Conservation (phyloP, 2,113 vertebrate genomes). For the Kryptolebias marmoratus region DNA sequence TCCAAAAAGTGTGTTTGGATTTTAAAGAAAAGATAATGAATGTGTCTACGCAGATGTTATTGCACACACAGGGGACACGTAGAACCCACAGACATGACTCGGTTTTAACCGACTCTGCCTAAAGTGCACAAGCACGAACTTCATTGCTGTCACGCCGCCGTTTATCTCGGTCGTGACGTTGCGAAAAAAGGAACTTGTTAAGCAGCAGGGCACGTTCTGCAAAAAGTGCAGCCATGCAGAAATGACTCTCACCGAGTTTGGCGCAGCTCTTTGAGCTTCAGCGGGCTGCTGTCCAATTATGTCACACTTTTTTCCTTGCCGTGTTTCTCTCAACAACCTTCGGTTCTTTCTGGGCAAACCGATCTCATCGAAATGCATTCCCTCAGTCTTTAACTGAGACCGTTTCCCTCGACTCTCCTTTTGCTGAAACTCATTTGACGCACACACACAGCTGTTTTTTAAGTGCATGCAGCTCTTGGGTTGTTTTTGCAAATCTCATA, state of each 20-base stretch:
- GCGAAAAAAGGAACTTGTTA: slow-evolving; percentile 55
- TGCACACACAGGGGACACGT: background rate
- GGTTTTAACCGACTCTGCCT: background rate
- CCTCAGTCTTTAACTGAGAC: background rate
- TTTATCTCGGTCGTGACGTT: slow-evolving; percentile 20
- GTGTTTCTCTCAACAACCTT: slow-evolving; percentile 16
- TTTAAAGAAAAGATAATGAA: slow-evolving; percentile 18
- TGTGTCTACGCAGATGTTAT: background rate
- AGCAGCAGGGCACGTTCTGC: slow-evolving; percentile 55
- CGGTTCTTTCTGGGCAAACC: too few relatives aligned
- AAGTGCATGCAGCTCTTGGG: background rate
- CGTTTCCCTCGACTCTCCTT: background rate
- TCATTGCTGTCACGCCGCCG: slow-evolving; percentile 19
- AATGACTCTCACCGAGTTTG: slow-evolving; percentile 54
- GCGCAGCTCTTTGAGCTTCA: slow-evolving; percentile 26
- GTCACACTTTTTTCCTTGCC: slow-evolving; percentile 3
- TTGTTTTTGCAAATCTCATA: too few relatives aligned
- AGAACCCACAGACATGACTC: background rate
- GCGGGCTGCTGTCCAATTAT: slow-evolving; percentile 53
- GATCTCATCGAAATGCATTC: background rate
- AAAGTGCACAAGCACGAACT: slow-evolving; percentile 6
- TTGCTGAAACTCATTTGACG: background rate
- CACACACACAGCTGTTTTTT: background rate
- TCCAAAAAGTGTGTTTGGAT: slow-evolving; percentile 15
- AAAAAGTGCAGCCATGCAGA: slow-evolving; percentile 61